phyloP scores from a whole-genome alignment of 2,797 vertebrate genomes.

The Microctenopoma steveboyesi region DNA sequence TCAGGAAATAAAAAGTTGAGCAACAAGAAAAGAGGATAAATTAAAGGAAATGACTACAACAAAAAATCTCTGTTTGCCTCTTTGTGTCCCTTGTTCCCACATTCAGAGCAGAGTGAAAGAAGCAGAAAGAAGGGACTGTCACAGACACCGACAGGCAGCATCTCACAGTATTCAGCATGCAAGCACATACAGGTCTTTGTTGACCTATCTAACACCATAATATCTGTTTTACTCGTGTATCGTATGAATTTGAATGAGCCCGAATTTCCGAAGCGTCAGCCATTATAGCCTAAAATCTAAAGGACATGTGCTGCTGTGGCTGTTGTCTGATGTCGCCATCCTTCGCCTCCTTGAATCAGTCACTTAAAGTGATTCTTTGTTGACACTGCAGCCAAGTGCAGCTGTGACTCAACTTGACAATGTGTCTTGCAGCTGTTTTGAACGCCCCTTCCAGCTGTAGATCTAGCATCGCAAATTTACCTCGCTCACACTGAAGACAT shows the following conservation, averaged over 20 bases:
- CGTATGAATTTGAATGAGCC: slow-evolving; percentile 7
- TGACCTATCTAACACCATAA: background rate
- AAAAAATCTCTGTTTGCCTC: background rate
- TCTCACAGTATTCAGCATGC: too few species aligned
- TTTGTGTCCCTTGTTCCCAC: slow-evolving; percentile 1
- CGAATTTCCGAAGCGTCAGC: slow-evolving; percentile 9
- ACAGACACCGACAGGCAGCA: slow-evolving; percentile 1
- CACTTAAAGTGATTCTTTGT: slow-evolving; percentile 38
- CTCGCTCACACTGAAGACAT: slow-evolving; percentile 6
- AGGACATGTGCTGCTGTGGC: background rate
- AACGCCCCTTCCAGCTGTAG: background rate
- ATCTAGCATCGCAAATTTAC: background rate
- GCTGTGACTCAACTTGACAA: slow-evolving; percentile 19
- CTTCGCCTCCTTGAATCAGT: slow-evolving; percentile 46
- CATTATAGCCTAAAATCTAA: slow-evolving; percentile 28
- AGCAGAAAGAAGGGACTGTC: background rate
- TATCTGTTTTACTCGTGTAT: background rate
- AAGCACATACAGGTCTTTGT: background rate
- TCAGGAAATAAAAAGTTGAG: slow-evolving; percentile 7
- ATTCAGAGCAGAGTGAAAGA: slow-evolving; percentile 3
- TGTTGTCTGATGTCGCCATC: slow-evolving; percentile 26
- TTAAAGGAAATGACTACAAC: slow-evolving; percentile 13
- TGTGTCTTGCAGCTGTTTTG: slow-evolving; percentile 43
- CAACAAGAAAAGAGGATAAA: slow-evolving; percentile 4
- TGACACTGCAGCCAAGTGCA: slow-evolving; percentile 33